Base-by-base conservation (phyloP, 1,140 invertebrate genomes). In the Lethrus apterus region DNA sequence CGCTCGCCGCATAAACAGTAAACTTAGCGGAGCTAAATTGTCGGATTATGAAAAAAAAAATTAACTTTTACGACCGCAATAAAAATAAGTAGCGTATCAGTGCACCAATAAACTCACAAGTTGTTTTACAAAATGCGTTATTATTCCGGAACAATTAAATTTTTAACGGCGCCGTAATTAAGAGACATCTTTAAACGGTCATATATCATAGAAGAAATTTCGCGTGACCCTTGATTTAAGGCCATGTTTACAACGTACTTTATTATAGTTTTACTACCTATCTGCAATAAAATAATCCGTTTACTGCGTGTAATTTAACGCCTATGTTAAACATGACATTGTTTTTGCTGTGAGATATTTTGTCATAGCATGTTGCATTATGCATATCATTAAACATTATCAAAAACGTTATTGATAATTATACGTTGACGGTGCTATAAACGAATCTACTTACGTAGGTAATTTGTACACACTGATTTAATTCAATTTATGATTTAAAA, bases 201-300 rank as follows among this genome's bases (percentile, higher is more conserved):
- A 26, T 46, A 46, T 46, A 46, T 46, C 45, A 46, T 40, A 14
- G 23, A 44, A 33, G 43, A 44, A 44, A 44, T 44, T 44, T 51
- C 35, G 44, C 50, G 50, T 52, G 50, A 55, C 53, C 50, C 46
- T 46, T 57, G 55, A 54, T 57, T 54, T 57, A 54, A 54, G 50
- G 45, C 46, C 46, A 31, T 55, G 52, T 58, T 58, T 55, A 58
- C 53, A 53, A 38, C 56, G 42, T 36, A 55, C 43, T 55, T 58
- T 52, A 58, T 58, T 58, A 55, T 54, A 43, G 54, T 56, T 56
- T 58, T 54, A 58, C 48, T 49, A 47, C 56, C 56, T 48, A 56
- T 58, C 42, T 46, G 48, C 48, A 57, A 59, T 59, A 57, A 57
- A 54, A 59, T 57, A 52, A 59, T 59, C 49, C 52, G 50, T 59